Evolutionary conservation across 2,113 vertebrate genomes (phyloP), one percentile per base, ranked within the genome.

Genomic region (Stegastes partitus): DNA sequence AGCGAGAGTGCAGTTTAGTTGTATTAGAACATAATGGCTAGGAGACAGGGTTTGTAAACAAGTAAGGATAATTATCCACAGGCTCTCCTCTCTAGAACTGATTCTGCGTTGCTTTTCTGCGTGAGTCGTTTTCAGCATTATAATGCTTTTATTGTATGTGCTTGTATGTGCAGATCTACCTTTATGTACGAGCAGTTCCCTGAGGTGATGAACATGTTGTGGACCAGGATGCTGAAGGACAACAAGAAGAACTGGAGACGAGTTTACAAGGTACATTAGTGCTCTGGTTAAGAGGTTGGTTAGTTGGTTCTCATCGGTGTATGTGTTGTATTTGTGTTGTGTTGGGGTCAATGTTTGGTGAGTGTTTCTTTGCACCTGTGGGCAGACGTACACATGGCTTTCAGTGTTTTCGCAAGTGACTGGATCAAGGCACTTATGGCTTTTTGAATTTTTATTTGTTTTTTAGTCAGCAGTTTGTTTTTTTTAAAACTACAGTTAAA

Each of bases 141-240:
- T 19, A 25, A 44, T 21, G 4, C 55, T 1, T 51, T 22, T 2
- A 16, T 21, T 18, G 6, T 67, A 10, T 71, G 21, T 65, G 28
- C 57, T 1, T 72, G 22, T 74, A 25, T 62, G 44, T 79, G n/a
- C 74, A 99, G 98, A 92, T 96, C 97, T 65, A 99, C 98, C 0
- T 99, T 99, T 86, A 99, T 99, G 97, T 99, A 99, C 47, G 98
- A 99, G 88, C 98, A 99, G 87, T 99, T 99, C 78, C 97, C 98
- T 68, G 98, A 99, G 87, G 97, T 99, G 82, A 99, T 99, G 97
- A 99, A 99, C 90, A 99, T 99, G 98, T 94, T 99, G 85, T 99
- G 98, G 98, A 96, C 95, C 80, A 94, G 98, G 90, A 99, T 99
- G 98, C 94, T 99, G 89, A 99, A 99, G 91, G 98, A 99, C 89